A percentile compares a stretch with the other conserved stretches of the same genome.
phyloP scores from a whole-genome alignment of 2,888 invertebrate genomes.

The Electrophaes corylata region DNA sequence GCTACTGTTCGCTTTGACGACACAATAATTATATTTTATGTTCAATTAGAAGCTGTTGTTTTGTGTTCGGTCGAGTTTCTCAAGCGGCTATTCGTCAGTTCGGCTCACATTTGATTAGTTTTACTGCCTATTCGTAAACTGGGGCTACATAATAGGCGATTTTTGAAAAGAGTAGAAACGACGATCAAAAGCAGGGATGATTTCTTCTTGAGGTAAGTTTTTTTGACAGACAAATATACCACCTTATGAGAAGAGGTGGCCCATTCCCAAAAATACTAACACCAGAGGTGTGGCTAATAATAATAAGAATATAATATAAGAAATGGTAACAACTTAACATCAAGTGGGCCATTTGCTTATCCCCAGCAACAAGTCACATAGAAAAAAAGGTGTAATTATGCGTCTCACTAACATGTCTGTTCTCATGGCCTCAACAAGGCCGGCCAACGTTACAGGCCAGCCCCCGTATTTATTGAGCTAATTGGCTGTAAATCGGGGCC shows the following conservation, averaged over 20 bases:
- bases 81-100: constrained; percentile 45
- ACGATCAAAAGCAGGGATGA: too few relatives aligned
- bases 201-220: too few relatives aligned
- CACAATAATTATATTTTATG: constrained; percentile 51
- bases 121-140: constrained; percentile 44
- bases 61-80: constrained; percentile 41
- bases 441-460: constrained; percentile 57
- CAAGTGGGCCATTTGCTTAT: too few relatives aligned
- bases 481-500: constrained; percentile 78
- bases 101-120: constrained; percentile 50
- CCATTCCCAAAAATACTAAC: too few relatives aligned
- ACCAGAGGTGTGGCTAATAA: too few relatives aligned
- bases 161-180: not conserved
- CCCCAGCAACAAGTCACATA: too few relatives aligned
- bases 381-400: too few relatives aligned
- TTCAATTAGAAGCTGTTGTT: constrained; percentile 44
- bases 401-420: not conserved
- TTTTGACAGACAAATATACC: too few relatives aligned
- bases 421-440: constrained; percentile 49
- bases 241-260: too few relatives aligned
- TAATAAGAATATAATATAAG: too few relatives aligned
- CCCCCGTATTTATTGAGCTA: constrained; percentile 76
- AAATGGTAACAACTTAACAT: too few relatives aligned
- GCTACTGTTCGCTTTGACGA: constrained; percentile 39
- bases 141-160: constrained; percentile 42